Evolutionary conservation across 2,888 invertebrate species (phyloP).

Genomic region (Pycnomerus fuliginosus): DNA sequence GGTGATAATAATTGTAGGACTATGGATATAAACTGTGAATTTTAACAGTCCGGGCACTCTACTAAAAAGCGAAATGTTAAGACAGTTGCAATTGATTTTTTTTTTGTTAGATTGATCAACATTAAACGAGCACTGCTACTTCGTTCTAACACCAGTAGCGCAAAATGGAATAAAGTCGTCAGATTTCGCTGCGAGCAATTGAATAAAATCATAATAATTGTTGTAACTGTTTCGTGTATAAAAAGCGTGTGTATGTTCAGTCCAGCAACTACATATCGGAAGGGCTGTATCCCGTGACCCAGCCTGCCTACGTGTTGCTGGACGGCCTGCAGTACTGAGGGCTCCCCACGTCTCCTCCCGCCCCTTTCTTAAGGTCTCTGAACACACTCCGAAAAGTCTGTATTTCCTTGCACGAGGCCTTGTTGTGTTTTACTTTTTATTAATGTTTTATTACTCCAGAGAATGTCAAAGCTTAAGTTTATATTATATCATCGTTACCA

Average conservation of each 20-base stretch:
- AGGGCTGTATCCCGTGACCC: slow-evolving; percentile 60
- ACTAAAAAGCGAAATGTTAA: no score
- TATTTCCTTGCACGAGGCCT: slow-evolving; percentile 28
- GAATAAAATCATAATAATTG: slow-evolving; percentile 14
- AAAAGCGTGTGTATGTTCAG: slow-evolving; percentile 38
- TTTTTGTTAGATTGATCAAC: no score
- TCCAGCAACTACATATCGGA: slow-evolving; percentile 55
- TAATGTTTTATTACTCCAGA: slow-evolving; percentile 5
- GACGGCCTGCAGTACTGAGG: slow-evolving; percentile 65
- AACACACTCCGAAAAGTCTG: slow-evolving; percentile 31
- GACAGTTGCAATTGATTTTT: no score
- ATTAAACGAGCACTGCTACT: no score
- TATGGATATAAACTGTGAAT: no score
- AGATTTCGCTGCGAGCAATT: slow-evolving; percentile 15
- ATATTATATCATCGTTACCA: neutral
- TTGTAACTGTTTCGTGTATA: slow-evolving; percentile 20
- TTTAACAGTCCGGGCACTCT: no score
- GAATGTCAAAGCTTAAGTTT: neutral
- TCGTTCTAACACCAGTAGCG: no score
- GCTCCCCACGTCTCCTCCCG: slow-evolving; percentile 45
- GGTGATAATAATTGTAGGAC: no score
- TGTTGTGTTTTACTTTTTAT: slow-evolving; percentile 15
- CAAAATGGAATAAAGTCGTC: neutral
- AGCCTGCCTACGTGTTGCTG: slow-evolving; percentile 62
- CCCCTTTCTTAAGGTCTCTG: slow-evolving; percentile 51